Evolutionary conservation across 2,797 vertebrate species (phyloP).

Genomic region (Coilia nasus): DNA sequence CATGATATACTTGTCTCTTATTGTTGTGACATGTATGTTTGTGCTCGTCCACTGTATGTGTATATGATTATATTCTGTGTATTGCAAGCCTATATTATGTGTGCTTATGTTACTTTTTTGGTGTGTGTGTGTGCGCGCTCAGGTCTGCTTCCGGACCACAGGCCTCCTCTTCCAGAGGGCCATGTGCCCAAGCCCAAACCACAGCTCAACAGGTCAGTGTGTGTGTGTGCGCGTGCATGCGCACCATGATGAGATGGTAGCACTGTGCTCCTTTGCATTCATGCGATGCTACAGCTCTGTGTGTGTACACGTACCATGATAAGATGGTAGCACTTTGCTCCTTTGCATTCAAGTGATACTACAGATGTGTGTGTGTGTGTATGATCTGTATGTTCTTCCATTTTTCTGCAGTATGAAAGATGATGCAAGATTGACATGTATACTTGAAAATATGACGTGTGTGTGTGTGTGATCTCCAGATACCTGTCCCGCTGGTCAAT

Average conservation of each 20-base stretch:
- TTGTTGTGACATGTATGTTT: background rate
- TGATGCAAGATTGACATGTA: background rate
- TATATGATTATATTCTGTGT: background rate
- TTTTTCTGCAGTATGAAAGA: background rate
- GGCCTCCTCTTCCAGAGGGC: slow-evolving; percentile 84
- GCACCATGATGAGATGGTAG: background rate
- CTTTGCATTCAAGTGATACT: no score
- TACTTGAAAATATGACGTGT: background rate
- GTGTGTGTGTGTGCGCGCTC: slow-evolving; percentile 31
- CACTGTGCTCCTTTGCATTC: background rate
- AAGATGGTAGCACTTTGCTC: no score
- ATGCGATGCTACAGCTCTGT: background rate
- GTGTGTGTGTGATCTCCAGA: slow-evolving; percentile 65
- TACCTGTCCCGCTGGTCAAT: slow-evolving; percentile 90
- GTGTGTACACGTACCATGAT: no score
- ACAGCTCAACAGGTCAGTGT: slow-evolving; percentile 87
- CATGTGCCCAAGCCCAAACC: slow-evolving; percentile 74
- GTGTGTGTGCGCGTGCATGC: background rate
- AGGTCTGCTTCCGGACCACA: slow-evolving; percentile 95
- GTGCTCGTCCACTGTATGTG: background rate
- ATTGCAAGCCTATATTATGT: background rate
- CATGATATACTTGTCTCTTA: background rate
- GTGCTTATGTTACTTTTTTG: background rate
- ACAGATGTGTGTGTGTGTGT: no score
- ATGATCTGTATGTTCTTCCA: no score